These are phyloP conservation scores for Poeciliopsis occidentalis DNA, from an alignment of 2,113 vertebrate species.

Conservation along the genomic window DNA sequence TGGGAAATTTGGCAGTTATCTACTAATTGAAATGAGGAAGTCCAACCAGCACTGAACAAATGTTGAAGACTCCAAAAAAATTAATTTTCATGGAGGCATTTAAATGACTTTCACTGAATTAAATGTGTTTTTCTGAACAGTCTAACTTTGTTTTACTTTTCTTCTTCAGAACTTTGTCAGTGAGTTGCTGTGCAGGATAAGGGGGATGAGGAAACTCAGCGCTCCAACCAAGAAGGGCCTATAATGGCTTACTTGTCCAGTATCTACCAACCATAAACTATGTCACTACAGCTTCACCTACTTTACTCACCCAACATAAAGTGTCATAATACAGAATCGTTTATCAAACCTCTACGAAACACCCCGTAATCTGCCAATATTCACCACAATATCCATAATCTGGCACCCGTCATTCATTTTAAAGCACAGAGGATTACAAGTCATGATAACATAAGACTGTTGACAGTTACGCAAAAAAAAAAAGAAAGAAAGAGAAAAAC, in stretches of 20 bases:
- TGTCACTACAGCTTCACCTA: slow-evolving; percentile 50
- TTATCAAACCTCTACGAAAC: slow-evolving; percentile 40
- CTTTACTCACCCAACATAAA: slow-evolving; percentile 48
- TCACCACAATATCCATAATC: slow-evolving; percentile 39
- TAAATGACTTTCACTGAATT: neutral
- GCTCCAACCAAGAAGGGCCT: slow-evolving; percentile 93
- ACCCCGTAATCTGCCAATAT: slow-evolving; percentile 46
- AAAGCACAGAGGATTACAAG: slow-evolving; percentile 37
- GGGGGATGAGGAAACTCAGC: slow-evolving; percentile 96
- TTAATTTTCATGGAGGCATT: neutral
- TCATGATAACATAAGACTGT: slow-evolving; percentile 59
- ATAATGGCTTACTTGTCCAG: slow-evolving; percentile 78
- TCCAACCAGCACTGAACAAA: neutral
- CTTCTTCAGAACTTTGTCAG: slow-evolving; percentile 89
- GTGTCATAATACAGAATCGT: slow-evolving; percentile 40
- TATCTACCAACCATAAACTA: slow-evolving; percentile 36
- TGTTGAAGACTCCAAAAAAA: neutral
- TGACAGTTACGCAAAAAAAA: slow-evolving; percentile 38
- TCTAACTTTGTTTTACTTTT: slow-evolving; percentile 3
- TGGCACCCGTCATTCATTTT: slow-evolving; percentile 44
- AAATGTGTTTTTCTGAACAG: neutral
- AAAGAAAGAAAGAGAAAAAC: neutral
- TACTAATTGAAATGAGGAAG: neutral
- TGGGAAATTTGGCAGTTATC: neutral
- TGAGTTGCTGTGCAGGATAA: slow-evolving; percentile 93